These are phyloP conservation scores for Scolanthus callimorphus DNA, from an alignment of 92 coral and sea anemone species.

Conservation along the genomic window DNA sequence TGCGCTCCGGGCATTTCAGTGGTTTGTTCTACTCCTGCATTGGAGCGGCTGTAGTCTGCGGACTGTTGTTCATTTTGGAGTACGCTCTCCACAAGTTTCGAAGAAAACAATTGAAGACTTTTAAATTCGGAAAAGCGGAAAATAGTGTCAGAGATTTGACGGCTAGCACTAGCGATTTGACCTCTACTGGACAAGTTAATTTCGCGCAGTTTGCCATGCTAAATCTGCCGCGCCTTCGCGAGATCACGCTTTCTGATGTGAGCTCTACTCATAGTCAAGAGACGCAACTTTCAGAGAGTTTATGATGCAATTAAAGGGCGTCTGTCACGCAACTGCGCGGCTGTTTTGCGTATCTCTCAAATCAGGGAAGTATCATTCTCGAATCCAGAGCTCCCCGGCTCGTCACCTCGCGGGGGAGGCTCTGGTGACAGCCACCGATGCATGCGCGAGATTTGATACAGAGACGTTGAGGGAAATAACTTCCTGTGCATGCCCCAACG, in stretches of 20 bases:
- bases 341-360: too few relatives aligned
- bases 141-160: constrained; percentile 19
- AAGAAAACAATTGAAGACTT: constrained; percentile 10
- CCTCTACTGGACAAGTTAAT: background rate
- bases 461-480: too few relatives aligned
- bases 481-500: too few relatives aligned
- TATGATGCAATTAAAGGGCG: too few relatives aligned
- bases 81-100: constrained; percentile 23
- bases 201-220: background rate
- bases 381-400: too few relatives aligned
- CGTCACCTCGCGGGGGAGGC: too few relatives aligned
- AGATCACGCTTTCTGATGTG: background rate
- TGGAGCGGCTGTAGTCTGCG: constrained; percentile 22
- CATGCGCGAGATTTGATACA: too few relatives aligned
- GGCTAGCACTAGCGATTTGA: background rate
- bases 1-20: constrained; percentile 48
- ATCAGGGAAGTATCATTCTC: too few relatives aligned
- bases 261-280: background rate
- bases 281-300: background rate
- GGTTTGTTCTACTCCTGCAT: constrained; percentile 44
- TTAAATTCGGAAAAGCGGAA: background rate
- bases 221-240: too few relatives aligned
- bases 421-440: too few relatives aligned
- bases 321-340: too few relatives aligned
- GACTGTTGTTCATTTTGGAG: constrained; percentile 29